A percentile compares a stretch with the other conserved stretches of the same genome.
Conservation (phyloP, 2,797 vertebrate genomes). For the Paguma larvata region DNA sequence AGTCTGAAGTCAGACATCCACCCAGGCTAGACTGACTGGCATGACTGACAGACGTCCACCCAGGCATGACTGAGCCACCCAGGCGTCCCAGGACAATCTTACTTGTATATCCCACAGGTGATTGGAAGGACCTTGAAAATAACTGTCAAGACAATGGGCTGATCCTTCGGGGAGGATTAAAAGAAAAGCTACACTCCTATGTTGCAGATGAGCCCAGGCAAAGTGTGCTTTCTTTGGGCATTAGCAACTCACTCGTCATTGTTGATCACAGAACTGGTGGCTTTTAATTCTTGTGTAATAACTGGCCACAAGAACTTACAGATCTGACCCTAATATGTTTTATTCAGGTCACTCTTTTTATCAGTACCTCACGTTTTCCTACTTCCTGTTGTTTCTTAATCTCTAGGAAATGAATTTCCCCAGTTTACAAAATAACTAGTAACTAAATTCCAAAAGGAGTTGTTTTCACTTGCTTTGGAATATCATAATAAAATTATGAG, state of each 20-base stretch:
- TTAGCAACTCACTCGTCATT: neutral
- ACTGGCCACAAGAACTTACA: neutral
- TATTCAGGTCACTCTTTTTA: neutral
- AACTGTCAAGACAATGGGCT: neutral
- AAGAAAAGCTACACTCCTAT: neutral
- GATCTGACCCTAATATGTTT: neutral
- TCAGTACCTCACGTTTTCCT: neutral
- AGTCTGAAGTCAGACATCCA: too few relatives aligned
- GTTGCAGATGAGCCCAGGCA: neutral
- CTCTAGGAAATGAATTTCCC: neutral
- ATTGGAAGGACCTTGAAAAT: neutral
- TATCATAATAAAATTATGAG: neutral
- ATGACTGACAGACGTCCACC: too few relatives aligned
- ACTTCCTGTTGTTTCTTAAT: neutral
- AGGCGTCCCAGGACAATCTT: neutral
- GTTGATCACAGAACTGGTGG: neutral
- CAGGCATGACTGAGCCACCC: too few relatives aligned
- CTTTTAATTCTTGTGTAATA: neutral
- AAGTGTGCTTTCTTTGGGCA: too few relatives aligned
- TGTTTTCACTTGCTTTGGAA: slow-evolving; percentile 21
- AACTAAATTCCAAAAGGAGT: slow-evolving; percentile 1
- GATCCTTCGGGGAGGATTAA: neutral
- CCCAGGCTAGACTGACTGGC: too few relatives aligned
- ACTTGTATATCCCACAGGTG: neutral
- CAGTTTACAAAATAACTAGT: slow-evolving; percentile 2